Conservation (phyloP, 2,797 vertebrate genomes). For the Sebastes steindachneri region DNA sequence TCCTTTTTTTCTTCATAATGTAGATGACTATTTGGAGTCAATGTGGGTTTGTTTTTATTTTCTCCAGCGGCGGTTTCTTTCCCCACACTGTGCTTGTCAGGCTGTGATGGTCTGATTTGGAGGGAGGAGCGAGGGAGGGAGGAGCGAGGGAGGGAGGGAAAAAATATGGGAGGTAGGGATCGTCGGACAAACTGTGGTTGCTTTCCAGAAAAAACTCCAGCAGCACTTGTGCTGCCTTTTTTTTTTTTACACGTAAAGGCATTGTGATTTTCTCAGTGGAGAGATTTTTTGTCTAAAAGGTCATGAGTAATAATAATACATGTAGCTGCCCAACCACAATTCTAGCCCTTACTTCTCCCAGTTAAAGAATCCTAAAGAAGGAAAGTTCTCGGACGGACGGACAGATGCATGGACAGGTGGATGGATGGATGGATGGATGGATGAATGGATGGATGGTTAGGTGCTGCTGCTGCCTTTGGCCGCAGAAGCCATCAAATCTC, state of each 20-base stretch:
- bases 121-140: conserved; percentile 25
- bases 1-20: conserved; percentile 51
- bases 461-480: conserved; percentile 36
- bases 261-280: conserved; percentile 80
- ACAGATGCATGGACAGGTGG: conserved; percentile 17
- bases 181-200: conserved; percentile 75
- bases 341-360: conserved; percentile 87
- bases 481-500: conserved; percentile 49
- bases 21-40: conserved; percentile 48
- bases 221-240: conserved; percentile 68
- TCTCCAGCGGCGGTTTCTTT: conserved; percentile 42
- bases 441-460: background rate
- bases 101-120: conserved; percentile 65
- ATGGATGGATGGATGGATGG: conserved; percentile 40
- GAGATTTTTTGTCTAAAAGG: conserved; percentile 70
- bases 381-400: conserved; percentile 73
- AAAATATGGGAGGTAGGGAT: conserved; percentile 64
- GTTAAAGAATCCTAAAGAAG: conserved; percentile 76
- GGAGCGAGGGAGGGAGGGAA: background rate
- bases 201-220: conserved; percentile 70
- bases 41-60: conserved; percentile 28
- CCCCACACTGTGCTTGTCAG: conserved; percentile 78
- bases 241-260: conserved; percentile 75
- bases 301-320: conserved; percentile 73
- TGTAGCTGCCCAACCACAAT: conserved; percentile 87